These are phyloP conservation scores for Propsilocerus akamusi DNA, from an alignment of 1,140 invertebrate species.

Conservation along the genomic window DNA sequence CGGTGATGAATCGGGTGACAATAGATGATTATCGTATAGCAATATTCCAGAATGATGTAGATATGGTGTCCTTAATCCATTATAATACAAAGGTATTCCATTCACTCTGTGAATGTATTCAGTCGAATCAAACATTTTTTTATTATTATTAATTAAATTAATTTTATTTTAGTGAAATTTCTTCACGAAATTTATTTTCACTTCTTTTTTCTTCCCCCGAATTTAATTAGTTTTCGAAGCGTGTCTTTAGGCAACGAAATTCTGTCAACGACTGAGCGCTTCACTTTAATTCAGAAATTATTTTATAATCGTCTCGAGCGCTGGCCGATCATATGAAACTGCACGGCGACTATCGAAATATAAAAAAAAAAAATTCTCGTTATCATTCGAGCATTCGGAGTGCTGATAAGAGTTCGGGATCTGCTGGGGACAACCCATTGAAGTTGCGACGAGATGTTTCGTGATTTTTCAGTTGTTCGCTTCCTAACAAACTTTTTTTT, in stretches of 20 bases:
- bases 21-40: no score
- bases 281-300: background rate
- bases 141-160: background rate
- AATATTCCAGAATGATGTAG: no score
- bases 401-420: background rate
- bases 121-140: background rate
- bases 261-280: background rate
- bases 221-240: background rate
- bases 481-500: no score
- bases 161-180: background rate
- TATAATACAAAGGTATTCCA: background rate
- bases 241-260: no score
- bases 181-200: background rate
- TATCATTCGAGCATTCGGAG: no score
- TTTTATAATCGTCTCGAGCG: background rate
- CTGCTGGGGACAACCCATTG: background rate
- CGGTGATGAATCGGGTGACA: background rate
- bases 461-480: no score
- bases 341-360: no score
- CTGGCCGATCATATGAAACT: no score
- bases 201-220: background rate
- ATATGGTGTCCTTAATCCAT: background rate
- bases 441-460: background rate
- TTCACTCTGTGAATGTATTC: background rate
- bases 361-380: no score